phyloP scores from a whole-genome alignment of 2,113 vertebrate species.

The Hydrochoerus hydrochaeris region DNA sequence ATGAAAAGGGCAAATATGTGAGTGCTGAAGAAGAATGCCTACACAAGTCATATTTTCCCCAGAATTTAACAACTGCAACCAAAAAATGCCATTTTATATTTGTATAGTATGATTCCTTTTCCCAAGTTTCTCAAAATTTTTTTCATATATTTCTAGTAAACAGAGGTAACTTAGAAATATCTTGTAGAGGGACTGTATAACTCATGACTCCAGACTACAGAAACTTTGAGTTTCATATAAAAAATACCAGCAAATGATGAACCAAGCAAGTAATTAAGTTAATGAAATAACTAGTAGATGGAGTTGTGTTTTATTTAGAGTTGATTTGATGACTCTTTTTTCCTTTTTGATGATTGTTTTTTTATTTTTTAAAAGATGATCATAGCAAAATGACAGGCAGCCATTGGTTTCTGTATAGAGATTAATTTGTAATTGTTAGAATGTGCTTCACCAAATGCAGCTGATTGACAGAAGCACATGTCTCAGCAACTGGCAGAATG shows the following conservation, averaged over 20 bases:
- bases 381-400: conserved; percentile 74
- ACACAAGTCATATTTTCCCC: background rate
- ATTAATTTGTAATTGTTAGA: conserved; percentile 88
- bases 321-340: background rate
- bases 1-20: conserved; percentile 37
- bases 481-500: conserved; percentile 88
- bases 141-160: conserved; percentile 46
- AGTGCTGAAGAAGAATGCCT: conserved; percentile 19
- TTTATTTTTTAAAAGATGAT: conserved; percentile 82
- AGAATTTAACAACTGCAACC: background rate
- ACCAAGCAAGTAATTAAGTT: conserved; percentile 21
- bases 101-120: background rate
- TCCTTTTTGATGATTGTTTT: background rate
- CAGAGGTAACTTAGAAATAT: conserved; percentile 44
- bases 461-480: conserved; percentile 95
- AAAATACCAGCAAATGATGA: background rate
- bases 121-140: background rate
- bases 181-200: background rate
- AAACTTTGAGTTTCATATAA: conserved; percentile 36
- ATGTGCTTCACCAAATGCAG: conserved; percentile 85
- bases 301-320: conserved; percentile 44
- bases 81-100: background rate
- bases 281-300: background rate
- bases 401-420: conserved; percentile 83
- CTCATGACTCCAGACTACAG: background rate